phyloP scores from a whole-genome alignment of 1,140 invertebrate genomes.

The Drosophila ambigua region DNA sequence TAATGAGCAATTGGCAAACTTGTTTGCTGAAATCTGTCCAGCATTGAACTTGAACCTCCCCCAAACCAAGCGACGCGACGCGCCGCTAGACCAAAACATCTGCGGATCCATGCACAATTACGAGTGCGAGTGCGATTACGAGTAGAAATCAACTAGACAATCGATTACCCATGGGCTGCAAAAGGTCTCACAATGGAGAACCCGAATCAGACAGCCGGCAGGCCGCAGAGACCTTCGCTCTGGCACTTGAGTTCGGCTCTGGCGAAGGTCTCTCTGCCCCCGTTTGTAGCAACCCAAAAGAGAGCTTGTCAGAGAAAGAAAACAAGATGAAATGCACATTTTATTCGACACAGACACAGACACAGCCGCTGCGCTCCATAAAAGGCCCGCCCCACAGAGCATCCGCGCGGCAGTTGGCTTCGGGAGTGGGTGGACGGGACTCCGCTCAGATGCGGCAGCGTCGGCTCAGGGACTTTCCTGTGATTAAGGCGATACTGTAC shows the following conservation, averaged over 20 bases:
- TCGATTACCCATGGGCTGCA: conserved; percentile 26
- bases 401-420: no score
- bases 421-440: background rate
- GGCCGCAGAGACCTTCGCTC: conserved; percentile 1
- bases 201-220: background rate
- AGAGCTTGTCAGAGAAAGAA: conserved; percentile 14
- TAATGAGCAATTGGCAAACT: conserved; percentile 58
- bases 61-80: background rate
- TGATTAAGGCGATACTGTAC: background rate
- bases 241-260: conserved; percentile 16
- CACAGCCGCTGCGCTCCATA: conserved; percentile 19
- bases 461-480: conserved; percentile 23
- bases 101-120: conserved; percentile 15
- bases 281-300: no score
- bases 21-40: conserved; percentile 31
- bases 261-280: conserved; percentile 25
- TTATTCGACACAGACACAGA: conserved; percentile 35
- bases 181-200: conserved; percentile 26
- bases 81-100: conserved; percentile 11
- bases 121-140: conserved; percentile 5
- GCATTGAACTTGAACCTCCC: conserved; percentile 70
- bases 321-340: conserved; percentile 64
- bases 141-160: conserved; percentile 27
- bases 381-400: conserved; percentile 14
- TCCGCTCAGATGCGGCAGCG: conserved; percentile 49